Percentiles rank a stretch among this genome's conserved stretches.
Conservation (phyloP, 2,888 invertebrate species). For the Drosophila subquinaria region DNA sequence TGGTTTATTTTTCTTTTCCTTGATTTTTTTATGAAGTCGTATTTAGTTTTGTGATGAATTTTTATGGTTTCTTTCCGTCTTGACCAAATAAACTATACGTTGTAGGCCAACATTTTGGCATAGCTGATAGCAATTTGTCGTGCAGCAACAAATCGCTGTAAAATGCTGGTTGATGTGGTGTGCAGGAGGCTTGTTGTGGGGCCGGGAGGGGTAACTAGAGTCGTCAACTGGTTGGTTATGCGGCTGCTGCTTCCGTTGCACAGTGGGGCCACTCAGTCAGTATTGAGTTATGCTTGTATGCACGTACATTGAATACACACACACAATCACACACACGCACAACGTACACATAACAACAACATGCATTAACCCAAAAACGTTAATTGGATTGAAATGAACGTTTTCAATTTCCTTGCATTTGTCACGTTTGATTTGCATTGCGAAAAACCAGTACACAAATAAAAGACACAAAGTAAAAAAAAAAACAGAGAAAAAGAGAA, state of each 20-base stretch:
- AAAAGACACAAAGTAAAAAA: conserved; percentile 1
- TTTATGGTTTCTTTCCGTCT: conserved; percentile 46
- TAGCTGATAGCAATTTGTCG: conserved; percentile 53
- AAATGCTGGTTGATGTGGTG: background rate
- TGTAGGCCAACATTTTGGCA: conserved; percentile 29
- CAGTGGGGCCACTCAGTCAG: conserved; percentile 37
- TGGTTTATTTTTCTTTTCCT: conserved; percentile 16
- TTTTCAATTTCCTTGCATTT: conserved; percentile 77
- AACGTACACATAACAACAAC: conserved; percentile 22
- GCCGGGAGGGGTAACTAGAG: conserved; percentile 2
- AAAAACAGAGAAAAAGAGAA: background rate
- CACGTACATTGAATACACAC: conserved; percentile 34
- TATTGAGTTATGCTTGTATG: conserved; percentile 33
- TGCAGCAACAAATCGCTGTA: conserved; percentile 37
- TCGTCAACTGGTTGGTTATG: conserved; percentile 56
- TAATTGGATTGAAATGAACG: conserved; percentile 84
- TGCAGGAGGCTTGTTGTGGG: background rate
- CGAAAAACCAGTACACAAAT: conserved; percentile 31
- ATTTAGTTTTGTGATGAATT: conserved; percentile 32
- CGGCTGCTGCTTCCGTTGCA: conserved; percentile 47
- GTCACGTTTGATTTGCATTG: conserved; percentile 76
- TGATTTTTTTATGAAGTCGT: conserved; percentile 5
- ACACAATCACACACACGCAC: conserved; percentile 4
- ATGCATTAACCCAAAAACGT: conserved; percentile 84
- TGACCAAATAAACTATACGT: conserved; percentile 28